Evolutionary conservation across 2,888 invertebrate genomes (phyloP), one percentile per base, ranked within the genome.

Genomic region (Gnatocerus cornutus): DNA sequence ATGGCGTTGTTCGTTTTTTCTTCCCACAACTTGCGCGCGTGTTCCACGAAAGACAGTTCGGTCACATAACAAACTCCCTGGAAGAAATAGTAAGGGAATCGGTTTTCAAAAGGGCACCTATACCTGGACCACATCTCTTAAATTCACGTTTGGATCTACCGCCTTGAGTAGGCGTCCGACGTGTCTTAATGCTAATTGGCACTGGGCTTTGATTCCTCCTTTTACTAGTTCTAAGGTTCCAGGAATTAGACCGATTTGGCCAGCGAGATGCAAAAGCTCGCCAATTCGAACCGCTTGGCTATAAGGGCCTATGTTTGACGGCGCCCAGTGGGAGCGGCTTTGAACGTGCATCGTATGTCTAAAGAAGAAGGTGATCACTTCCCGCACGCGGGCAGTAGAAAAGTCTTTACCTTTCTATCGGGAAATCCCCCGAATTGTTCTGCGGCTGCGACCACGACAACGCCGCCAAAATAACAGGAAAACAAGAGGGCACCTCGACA

Each of bases 291-390:
- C 90, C 1, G 95, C 94, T 86, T 98, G 98, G 82, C 97, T 97
- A 83, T 98, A 98, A 4, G 98, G 97, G 48, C 97, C 98, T 78
- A 98, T 97, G 83, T 96, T 97, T 69, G 97, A 97, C 0, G 98
- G 97, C n/a, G 97, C 97, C 98, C 98, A 98, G 84, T 98, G 97
- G 27, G 97, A 97, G 78, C 97, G 91, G 71, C 97, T 93, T 85
- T 97, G 97, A 41, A 98, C 97, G 83, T 98, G 97, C 93, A 97
- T 94, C 5, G 94, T 94, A 72, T 91, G 88, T 69, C 93, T 89
- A 76, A 29, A 45, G 21, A 21, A 1, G n/a, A n/a, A n/a, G n/a
- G n/a, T n/a, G n/a, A n/a, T n/a, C n/a, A n/a, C n/a, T n/a, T n/a
- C n/a, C n/a, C n/a, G n/a, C n/a, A n/a, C n/a, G n/a, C n/a, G n/a